These are phyloP conservation scores for Uria lomvia DNA, from an alignment of 2,113 vertebrate genomes.

Conservation along the genomic window DNA sequence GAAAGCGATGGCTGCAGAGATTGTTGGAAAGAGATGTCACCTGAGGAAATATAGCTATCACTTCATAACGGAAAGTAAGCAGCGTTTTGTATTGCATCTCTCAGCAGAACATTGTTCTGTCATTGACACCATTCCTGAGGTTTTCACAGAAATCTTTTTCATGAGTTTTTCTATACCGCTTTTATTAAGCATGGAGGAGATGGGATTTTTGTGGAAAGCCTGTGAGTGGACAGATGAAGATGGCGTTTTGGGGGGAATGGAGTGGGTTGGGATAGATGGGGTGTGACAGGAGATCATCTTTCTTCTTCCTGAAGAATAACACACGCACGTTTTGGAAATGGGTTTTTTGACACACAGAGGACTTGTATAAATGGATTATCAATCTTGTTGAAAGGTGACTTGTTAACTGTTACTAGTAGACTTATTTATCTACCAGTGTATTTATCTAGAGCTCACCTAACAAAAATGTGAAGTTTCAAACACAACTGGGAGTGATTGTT, in stretches of 20 bases:
- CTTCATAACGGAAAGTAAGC: background rate
- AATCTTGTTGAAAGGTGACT: background rate
- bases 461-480: background rate
- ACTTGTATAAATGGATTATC: background rate
- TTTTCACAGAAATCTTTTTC: background rate
- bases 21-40: background rate
- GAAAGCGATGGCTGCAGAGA: background rate
- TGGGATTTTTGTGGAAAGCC: background rate
- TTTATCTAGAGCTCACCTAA: background rate
- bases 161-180: background rate
- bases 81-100: background rate
- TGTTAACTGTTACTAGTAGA: background rate
- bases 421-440: background rate
- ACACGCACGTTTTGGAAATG: rapidly evolving
- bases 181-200: background rate
- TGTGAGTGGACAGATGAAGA: background rate
- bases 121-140: background rate
- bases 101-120: background rate
- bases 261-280: background rate
- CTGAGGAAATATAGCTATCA: background rate
- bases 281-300: background rate
- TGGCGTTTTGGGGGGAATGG: background rate
- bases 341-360: background rate
- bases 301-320: background rate
- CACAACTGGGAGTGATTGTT: background rate